These are phyloP conservation scores for Menidia menidia DNA, from an alignment of 2,797 vertebrate genomes.

Conservation along the genomic window DNA sequence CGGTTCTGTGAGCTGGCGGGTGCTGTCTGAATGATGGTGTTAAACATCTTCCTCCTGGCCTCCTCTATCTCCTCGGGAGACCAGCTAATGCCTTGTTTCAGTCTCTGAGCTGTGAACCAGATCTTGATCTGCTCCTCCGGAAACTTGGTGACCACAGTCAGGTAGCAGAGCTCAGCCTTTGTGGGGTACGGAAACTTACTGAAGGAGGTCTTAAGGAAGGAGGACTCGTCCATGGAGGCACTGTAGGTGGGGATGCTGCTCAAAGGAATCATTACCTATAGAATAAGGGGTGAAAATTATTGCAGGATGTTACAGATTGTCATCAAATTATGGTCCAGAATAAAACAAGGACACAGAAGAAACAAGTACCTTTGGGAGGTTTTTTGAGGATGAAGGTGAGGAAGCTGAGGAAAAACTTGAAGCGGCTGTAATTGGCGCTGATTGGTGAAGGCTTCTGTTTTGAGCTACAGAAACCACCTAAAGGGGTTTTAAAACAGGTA, in stretches of 20 bases:
- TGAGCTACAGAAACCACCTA: slow-evolving; percentile 89
- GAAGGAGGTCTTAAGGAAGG: slow-evolving; percentile 97
- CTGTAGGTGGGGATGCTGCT: slow-evolving; percentile 99
- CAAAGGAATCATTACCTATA: slow-evolving; percentile 95
- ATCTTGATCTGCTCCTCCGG: slow-evolving; percentile 99
- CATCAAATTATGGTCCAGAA: neutral
- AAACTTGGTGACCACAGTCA: slow-evolving; percentile 98
- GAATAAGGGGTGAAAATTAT: slow-evolving; percentile 62
- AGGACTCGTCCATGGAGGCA: slow-evolving; percentile 95
- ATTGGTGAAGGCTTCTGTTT: slow-evolving; percentile 82
- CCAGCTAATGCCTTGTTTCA: slow-evolving; percentile 99
- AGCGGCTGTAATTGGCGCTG: slow-evolving; percentile 66
- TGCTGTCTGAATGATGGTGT: slow-evolving; percentile 95
- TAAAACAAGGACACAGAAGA: neutral
- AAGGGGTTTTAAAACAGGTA: neutral
- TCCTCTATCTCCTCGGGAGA: slow-evolving; percentile 98
- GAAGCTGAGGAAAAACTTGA: slow-evolving; percentile 68
- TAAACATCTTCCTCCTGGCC: slow-evolving; percentile 98
- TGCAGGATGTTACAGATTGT: neutral
- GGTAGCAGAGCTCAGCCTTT: slow-evolving; percentile 97
- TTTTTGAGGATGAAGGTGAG: slow-evolving; percentile 82
- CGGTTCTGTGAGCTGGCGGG: slow-evolving; percentile 82
- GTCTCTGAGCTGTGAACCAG: slow-evolving; percentile 97
- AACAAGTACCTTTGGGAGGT: slow-evolving; percentile 88
- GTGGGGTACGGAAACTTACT: slow-evolving; percentile 98